Conservation (phyloP, 2,113 vertebrate species). For the Himantopus leucocephalus region DNA sequence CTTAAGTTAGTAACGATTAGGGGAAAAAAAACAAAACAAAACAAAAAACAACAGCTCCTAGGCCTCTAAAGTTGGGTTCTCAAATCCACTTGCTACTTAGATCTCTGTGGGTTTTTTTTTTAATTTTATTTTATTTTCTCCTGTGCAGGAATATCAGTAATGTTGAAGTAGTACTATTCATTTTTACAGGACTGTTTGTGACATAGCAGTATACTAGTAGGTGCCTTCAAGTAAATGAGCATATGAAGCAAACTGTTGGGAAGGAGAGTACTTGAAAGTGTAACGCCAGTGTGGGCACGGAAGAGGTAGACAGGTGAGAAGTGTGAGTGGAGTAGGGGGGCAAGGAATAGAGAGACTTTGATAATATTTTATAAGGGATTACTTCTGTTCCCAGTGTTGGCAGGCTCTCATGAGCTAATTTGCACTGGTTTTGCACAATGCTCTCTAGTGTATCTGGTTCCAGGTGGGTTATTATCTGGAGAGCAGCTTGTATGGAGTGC, state of each 20-base stretch:
- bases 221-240: neutral
- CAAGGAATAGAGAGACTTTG: neutral
- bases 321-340: neutral
- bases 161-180: neutral
- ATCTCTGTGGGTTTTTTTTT: neutral
- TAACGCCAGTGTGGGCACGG: neutral
- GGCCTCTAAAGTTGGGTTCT: neutral
- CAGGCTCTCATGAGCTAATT: neutral
- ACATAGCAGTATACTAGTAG: neutral
- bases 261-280: neutral
- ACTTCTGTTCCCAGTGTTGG: neutral
- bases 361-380: neutral
- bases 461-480: neutral
- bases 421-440: neutral
- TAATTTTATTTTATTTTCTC: no score
- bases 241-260: neutral
- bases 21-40: neutral
- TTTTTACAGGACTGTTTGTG: neutral
- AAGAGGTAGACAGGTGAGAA: neutral
- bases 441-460: neutral
- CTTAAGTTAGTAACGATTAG: neutral
- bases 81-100: neutral
- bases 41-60: neutral
- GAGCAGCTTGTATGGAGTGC: neutral
- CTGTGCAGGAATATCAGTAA: neutral